Base-by-base conservation (phyloP, 2,113 vertebrate species). In the Apeltes quadracus region DNA sequence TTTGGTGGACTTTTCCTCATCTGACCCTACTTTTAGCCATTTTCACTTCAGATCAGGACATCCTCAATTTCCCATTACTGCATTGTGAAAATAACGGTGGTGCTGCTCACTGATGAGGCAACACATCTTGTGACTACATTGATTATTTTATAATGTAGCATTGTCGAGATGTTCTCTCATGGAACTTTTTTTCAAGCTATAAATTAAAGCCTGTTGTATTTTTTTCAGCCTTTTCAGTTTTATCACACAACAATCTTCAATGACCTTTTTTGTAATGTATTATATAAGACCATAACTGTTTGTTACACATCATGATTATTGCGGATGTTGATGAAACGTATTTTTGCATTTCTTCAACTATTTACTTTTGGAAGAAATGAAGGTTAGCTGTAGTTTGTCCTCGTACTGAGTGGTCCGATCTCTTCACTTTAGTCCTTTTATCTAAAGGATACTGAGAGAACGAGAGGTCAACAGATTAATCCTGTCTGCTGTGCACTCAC, bases 1-100 rank as follows among this genome's bases (percentile, higher is more conserved):
- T 69, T 69, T 46, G 6, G 2, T 53, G 1, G 8, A 15, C 3
- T 75, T 72, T 43, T 61, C 51, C 50, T 73, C 32, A 41, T 64
- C 11, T 44, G 50, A 61, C 43, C n/a, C n/a, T 61, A 7, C 29
- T 22, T 67, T 68, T 41, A 43, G 4, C 11, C 11, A 23, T 51
- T 51, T 79, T 32, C 54, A 36, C 23, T 56, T 36, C 25, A 71
- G 14, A 55, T 43, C 7, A n/a, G n/a, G 16, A 66, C 0, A 70
- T 73, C 61, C 29, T 57, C 15, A 22, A 43, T 69, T 39, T n/a
- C 36, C 22, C 25, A 18, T 59, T 51, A 23, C 29, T 18, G 59
- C 0, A 57, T 15, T 67, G 14, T 55, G n/a, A 58, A 61, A 48
- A 2, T 11, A 12, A 39, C 48, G 13, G 7, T 41, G 41, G 34